Evolutionary conservation across 2,797 vertebrate species (phyloP), one percentile per base, ranked within the genome.

Genomic region (Eulemur rubriventer): DNA sequence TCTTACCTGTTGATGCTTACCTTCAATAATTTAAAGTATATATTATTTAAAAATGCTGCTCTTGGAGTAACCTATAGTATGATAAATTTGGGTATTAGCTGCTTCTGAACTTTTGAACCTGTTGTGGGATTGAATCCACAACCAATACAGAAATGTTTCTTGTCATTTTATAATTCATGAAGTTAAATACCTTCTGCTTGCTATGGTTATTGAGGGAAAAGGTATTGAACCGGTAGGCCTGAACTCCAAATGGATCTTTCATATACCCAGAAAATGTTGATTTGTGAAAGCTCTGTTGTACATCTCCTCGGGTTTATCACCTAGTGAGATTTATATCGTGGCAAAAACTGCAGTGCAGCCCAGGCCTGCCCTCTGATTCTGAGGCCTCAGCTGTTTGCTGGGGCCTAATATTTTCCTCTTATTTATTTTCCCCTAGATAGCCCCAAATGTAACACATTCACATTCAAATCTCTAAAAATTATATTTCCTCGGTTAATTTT

Each of bases 71-170:
- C 97, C 55, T 91, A 89, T 96, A 46, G 85, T 95, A 78, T 94
- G 95, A 98, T 96, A 90, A 97, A 97, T 98, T 76, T 80, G 18
- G 75, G 52, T 97, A 98, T 97, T 98, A 97, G 97, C 88, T 90
- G 94, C 97, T 95, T 97, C 61, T 98, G 98, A 98, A 98, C 98
- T 98, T 98, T 97, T 98, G 98, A 98, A 98, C 98, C 95, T 98
- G 96, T 98, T 98, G 97, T 98, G 97, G 95, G 96, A 98, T 84
- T 97, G 96, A 91, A 94, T 97, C 95, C 97, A 89, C 88, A 98
- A 83, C 96, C 94, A 76, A 98, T 97, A 97, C 78, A 67, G 96
- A 98, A 97, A 94, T 94, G 70, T 97, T 98, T 97, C 98, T 98
- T 98, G 89, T 95, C 93, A 94, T 98, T 95, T 46, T 98, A 88